Base-by-base conservation (phyloP, 2,113 vertebrate genomes). In the Ibidorhyncha struthersii region DNA sequence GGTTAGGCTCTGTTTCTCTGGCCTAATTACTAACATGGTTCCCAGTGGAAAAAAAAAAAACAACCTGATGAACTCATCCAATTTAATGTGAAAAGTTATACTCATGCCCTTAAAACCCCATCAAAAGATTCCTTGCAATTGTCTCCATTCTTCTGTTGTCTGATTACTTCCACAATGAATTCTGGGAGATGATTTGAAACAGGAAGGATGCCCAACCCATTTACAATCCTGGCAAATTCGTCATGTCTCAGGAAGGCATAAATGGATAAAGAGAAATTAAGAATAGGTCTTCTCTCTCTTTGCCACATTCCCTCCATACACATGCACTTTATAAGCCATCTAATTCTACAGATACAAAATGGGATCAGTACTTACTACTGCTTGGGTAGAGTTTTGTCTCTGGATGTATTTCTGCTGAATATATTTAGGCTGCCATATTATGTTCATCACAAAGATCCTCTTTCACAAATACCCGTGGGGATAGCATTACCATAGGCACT, bases 101-200 rank as follows among this genome's bases (percentile, higher is more conserved):
- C 3, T 6, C 40, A 26, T 62, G 10, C 2, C 1, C 7, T 47
- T 56, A 12, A 4, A 52, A 5, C 0, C 10, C 4, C 14, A 65
- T 32, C 52, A 56, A 6, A 67, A 81, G 10, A 22, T 40, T 14
- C 14, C 6, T 84, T 79, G 7, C 8, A 43, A 78, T 43, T 78
- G 21, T 43, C 25, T 40, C n/a, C 4, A 26, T 45, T 80, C 10
- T 55, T 61, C 6, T 62, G 4, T 25, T 41, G 34, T 3, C 10
- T 73, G 30, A 43, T 29, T 69, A 81, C 17, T 82, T 41, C 45
- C 59, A 21, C 15, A 69, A 21, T 56, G 20, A 73, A 27, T 30
- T 78, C 13, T 14, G 8, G n/a, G 25, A 52, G 23, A 13, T 19
- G 1, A 72, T 55, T 12, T 45, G 22, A 82, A 62, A 53, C 5